These are phyloP conservation scores for Phataginus tricuspis DNA, from an alignment of 2,797 vertebrate genomes.

Conservation along the genomic window DNA sequence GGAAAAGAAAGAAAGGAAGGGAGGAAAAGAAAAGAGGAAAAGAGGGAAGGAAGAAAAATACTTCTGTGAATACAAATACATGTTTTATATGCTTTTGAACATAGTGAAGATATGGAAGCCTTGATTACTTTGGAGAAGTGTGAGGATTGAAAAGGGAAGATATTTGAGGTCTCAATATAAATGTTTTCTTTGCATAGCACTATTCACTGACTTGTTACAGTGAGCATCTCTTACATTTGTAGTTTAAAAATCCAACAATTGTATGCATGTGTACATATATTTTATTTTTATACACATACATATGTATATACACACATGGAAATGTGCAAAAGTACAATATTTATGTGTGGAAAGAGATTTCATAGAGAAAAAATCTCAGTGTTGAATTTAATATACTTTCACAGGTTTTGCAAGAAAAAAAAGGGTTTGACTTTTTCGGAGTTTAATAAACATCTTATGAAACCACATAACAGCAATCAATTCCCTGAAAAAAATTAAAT, in stretches of 20 bases:
- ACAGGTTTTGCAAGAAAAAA: background rate
- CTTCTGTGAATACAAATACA: background rate
- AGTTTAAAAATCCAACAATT: background rate
- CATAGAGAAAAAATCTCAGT: background rate
- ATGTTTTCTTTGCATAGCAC: background rate
- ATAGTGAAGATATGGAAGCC: background rate
- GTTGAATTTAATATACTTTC: background rate
- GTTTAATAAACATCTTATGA: background rate
- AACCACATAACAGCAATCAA: background rate
- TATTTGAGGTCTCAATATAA: background rate
- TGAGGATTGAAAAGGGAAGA: background rate
- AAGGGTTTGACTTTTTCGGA: background rate
- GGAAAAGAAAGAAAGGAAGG: background rate
- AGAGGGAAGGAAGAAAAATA: background rate
- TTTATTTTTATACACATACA: background rate
- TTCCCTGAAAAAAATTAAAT: background rate
- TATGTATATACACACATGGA: background rate
- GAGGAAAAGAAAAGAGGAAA: background rate
- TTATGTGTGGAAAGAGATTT: background rate
- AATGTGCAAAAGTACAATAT: background rate
- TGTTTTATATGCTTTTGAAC: background rate
- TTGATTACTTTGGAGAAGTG: background rate
- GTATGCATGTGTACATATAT: background rate
- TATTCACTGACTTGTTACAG: background rate
- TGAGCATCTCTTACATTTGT: background rate